Conservation (phyloP, 92 coral and sea anemone genomes). For the Zoanthus sociatus region DNA sequence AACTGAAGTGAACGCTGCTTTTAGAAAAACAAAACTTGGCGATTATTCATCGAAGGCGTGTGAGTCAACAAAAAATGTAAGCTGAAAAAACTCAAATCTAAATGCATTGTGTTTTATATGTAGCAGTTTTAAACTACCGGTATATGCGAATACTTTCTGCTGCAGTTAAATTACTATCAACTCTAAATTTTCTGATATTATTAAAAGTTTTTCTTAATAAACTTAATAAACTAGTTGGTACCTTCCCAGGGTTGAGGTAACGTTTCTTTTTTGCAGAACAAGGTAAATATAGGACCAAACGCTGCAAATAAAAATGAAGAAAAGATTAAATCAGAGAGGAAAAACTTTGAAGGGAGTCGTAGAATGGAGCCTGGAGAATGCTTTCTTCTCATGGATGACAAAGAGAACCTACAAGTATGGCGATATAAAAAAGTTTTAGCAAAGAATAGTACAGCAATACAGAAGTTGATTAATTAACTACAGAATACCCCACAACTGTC, state of each 20-base stretch:
- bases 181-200: not conserved
- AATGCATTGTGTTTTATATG: no score
- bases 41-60: not conserved
- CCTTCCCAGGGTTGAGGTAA: no score
- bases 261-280: not conserved
- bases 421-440: no score
- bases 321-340: constrained; percentile 21
- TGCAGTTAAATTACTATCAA: not conserved
- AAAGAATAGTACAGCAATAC: no score
- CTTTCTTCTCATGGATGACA: constrained; percentile 80
- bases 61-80: not conserved
- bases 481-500: no score
- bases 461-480: no score
- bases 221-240: no score
- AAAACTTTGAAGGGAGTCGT: constrained; percentile 46
- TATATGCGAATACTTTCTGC: no score
- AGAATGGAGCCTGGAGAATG: constrained; percentile 46
- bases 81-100: not conserved
- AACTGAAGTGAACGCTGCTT: not conserved
- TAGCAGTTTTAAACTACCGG: no score
- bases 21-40: not conserved
- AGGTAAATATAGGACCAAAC: not conserved
- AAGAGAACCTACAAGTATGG: constrained; percentile 76
- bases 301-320: not conserved
- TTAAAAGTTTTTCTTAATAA: no score